A percentile compares a stretch with the other conserved stretches of the same genome.
These are phyloP conservation scores for Megalurothrips usitatus DNA, from an alignment of 2,888 invertebrate genomes.

Conservation along the genomic window DNA sequence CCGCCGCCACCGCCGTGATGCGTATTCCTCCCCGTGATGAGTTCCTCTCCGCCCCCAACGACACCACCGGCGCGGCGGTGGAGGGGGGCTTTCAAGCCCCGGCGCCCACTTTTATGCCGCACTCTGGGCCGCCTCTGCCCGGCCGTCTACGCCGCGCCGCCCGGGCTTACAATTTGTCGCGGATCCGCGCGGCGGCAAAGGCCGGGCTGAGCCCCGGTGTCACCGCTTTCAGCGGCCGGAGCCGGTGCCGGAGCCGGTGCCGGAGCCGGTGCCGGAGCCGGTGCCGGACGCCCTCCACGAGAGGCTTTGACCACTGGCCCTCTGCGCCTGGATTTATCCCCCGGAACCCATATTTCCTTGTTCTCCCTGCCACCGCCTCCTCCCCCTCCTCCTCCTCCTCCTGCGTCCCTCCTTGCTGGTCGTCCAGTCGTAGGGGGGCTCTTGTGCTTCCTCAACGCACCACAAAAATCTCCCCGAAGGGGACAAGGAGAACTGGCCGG, in stretches of 20 bases:
- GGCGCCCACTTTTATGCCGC: too few species aligned
- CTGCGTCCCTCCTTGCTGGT: background rate
- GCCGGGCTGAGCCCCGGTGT: background rate
- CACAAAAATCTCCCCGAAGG: too few species aligned
- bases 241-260: background rate
- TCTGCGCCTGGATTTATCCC: background rate
- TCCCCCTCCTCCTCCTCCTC: background rate
- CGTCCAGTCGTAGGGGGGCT: background rate
- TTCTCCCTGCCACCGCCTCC: background rate
- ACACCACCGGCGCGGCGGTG: too few species aligned
- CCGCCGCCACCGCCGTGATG: too few species aligned
- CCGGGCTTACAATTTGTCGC: constrained; percentile 16
- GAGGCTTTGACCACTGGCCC: background rate
- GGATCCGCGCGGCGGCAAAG: background rate
- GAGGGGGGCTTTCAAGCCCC: too few species aligned
- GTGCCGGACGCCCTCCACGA: background rate
- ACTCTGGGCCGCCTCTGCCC: background rate
- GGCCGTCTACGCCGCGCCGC: background rate
- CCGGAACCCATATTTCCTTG: constrained; percentile 9
- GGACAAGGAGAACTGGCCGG: background rate
- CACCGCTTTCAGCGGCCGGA: background rate
- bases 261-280: background rate
- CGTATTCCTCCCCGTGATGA: too few species aligned
- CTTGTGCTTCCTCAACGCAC: too few species aligned
- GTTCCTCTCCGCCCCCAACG: too few species aligned